Conservation (phyloP, 2,797 vertebrate genomes). For the Neomorphus geoffroyi region DNA sequence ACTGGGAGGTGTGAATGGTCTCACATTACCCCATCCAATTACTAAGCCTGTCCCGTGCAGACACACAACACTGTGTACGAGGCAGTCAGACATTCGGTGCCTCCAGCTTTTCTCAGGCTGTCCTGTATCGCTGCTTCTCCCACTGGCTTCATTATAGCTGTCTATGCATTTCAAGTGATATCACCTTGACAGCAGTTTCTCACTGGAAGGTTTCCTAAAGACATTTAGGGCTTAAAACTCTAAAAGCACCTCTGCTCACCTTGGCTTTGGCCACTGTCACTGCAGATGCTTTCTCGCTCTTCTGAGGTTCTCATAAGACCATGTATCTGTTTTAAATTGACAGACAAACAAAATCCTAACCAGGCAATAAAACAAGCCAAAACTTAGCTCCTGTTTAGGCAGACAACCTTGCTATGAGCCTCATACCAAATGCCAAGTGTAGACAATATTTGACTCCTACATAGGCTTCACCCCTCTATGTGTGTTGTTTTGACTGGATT, state of each 20-base stretch:
- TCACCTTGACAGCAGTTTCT: neutral
- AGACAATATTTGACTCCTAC: neutral
- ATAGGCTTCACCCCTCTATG: neutral
- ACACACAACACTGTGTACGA: neutral
- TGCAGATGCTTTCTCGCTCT: neutral
- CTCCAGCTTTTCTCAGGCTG: neutral
- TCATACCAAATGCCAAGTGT: neutral
- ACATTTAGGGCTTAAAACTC: neutral
- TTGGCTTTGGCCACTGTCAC: neutral
- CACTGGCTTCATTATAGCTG: neutral
- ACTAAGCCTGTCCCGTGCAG: accelerated
- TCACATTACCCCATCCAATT: neutral
- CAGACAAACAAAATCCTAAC: neutral
- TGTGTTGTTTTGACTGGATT: neutral
- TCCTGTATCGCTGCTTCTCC: neutral
- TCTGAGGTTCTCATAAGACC: neutral
- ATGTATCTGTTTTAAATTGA: neutral
- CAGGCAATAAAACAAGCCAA: neutral
- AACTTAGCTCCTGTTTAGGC: neutral
- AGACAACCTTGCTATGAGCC: neutral
- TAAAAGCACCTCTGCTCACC: neutral
- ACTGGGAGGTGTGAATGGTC: neutral
- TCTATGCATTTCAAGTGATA: accelerated
- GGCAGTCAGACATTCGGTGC: neutral
- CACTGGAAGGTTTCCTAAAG: neutral